Evolutionary conservation across 2,113 vertebrate genomes (phyloP).

Genomic region (Lamprotornis superbus): DNA sequence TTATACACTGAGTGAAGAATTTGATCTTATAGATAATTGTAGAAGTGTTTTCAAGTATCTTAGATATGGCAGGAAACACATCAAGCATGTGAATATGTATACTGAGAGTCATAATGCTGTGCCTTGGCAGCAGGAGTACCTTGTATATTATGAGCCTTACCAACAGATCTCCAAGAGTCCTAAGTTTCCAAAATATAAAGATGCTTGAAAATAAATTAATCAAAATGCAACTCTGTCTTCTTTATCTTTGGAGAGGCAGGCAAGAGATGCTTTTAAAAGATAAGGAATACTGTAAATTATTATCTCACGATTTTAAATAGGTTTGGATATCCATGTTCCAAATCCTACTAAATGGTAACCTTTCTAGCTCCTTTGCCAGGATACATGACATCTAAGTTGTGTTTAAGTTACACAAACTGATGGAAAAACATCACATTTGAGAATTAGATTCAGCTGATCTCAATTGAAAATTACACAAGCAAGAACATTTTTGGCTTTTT

Average conservation of each 20-base stretch:
- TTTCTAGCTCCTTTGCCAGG: background rate
- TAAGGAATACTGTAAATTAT: background rate
- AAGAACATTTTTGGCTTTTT: background rate
- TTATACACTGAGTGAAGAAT: background rate
- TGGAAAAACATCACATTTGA: background rate
- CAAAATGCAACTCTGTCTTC: background rate
- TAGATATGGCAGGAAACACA: background rate
- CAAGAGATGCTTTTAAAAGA: background rate
- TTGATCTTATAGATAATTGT: background rate
- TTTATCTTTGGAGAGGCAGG: background rate
- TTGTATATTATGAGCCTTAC: background rate
- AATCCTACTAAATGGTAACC: background rate
- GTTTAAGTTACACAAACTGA: background rate
- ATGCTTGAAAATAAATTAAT: background rate
- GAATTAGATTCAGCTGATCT: background rate
- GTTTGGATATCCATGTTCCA: background rate
- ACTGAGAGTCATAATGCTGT: background rate
- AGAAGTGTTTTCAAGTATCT: background rate
- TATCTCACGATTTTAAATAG: background rate
- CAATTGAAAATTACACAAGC: slow-evolving; percentile 7
- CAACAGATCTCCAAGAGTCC: background rate
- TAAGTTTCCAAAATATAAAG: background rate
- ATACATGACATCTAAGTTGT: background rate
- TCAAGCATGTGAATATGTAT: background rate
- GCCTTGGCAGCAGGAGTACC: background rate